Percentiles rank a stretch among this genome's conserved stretches.
Conservation (phyloP, 2,888 invertebrate genomes). For the Ferrisia virgata region DNA sequence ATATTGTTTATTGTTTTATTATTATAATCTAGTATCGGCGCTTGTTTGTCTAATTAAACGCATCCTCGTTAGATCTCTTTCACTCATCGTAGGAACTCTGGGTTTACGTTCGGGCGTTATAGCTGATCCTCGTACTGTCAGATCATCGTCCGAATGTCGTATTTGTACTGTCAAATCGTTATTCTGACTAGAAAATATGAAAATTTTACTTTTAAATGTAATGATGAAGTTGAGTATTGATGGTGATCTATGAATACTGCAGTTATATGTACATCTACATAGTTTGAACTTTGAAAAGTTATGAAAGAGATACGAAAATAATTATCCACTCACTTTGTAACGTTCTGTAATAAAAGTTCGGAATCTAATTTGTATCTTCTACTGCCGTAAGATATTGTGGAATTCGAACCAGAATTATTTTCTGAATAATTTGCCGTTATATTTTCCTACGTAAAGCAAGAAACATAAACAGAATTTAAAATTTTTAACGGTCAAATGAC, state of each 20-base stretch:
- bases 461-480: neutral
- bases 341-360: neutral
- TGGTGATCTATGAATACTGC: neutral
- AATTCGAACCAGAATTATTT: conserved; percentile 24
- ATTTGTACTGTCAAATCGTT: conserved; percentile 27
- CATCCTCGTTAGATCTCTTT: conserved; percentile 57
- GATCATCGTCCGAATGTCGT: conserved; percentile 10
- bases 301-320: neutral
- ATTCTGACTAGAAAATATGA: neutral
- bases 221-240: neutral
- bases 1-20: neutral
- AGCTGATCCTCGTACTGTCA: conserved; percentile 60
- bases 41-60: conserved; percentile 10
- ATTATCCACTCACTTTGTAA: neutral
- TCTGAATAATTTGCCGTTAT: neutral
- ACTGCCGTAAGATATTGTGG: neutral
- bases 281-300: too few relatives aligned
- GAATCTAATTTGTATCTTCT: neutral
- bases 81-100: conserved; percentile 60
- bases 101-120: conserved; percentile 61
- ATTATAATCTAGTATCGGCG: neutral
- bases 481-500: neutral
- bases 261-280: too few relatives aligned
- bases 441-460: neutral
- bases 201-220: too few relatives aligned